Percentiles rank a stretch among this genome's conserved stretches.
Conservation (phyloP, 92 coral and sea anemone species). For the Plumapathes pennacea region DNA sequence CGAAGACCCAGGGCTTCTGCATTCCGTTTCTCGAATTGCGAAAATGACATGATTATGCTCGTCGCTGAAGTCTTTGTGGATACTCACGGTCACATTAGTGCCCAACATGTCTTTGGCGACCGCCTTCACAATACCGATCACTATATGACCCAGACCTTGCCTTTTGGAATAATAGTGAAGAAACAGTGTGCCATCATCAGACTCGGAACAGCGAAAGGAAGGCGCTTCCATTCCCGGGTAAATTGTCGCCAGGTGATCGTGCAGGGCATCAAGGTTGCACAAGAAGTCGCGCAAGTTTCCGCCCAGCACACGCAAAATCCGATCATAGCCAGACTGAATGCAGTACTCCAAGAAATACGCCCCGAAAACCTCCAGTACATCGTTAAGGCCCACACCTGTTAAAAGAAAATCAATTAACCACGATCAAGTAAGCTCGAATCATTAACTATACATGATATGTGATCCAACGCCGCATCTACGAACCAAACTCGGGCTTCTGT, state of each 20-base stretch:
- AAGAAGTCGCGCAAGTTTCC: conserved; percentile 95
- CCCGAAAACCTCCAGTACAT: conserved; percentile 91
- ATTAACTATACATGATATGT: too few relatives aligned
- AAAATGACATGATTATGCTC: conserved; percentile 78
- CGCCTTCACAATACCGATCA: conserved; percentile 96
- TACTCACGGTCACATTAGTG: conserved; percentile 66
- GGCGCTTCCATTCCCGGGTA: conserved; percentile 99
- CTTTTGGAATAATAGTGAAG: conserved; percentile 91
- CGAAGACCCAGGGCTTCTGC: conserved; percentile 58
- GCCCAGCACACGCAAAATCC: conserved; percentile 91
- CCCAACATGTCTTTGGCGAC: conserved; percentile 80
- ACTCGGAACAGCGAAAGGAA: conserved; percentile 94
- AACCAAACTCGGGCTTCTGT: too few relatives aligned
- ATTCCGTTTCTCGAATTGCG: conserved; percentile 75
- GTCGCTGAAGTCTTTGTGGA: conserved; percentile 59
- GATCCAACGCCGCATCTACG: too few relatives aligned
- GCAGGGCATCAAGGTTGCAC: conserved; percentile 95
- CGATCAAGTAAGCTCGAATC: too few relatives aligned
- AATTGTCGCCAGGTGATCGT: conserved; percentile 93
- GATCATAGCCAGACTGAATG: conserved; percentile 93
- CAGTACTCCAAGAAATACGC: conserved; percentile 94
- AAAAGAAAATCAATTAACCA: too few relatives aligned
- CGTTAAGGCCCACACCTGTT: conserved; percentile 75
- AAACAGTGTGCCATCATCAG: conserved; percentile 75
- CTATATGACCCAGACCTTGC: conserved; percentile 84